phyloP scores from a whole-genome alignment of 2,888 invertebrate genomes.

The Polyommatus icarus region DNA sequence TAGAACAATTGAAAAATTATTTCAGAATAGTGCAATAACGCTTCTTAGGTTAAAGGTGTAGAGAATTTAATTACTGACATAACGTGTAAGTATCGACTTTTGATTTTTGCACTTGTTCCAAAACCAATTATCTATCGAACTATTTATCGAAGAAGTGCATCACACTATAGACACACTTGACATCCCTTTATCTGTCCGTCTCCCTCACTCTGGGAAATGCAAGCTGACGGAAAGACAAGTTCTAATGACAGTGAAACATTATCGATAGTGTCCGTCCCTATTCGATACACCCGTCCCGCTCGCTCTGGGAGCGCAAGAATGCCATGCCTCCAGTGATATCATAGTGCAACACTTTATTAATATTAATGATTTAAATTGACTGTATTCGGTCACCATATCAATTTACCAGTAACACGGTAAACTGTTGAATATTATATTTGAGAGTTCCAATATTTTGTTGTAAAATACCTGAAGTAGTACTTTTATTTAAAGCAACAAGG shows the following conservation, averaged over 20 bases:
- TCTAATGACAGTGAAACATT: constrained; percentile 1
- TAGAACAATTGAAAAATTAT: too few relatives aligned
- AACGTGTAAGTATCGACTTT: too few relatives aligned
- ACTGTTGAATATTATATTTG: neutral
- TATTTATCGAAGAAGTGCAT: too few relatives aligned
- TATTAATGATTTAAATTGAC: constrained; percentile 27
- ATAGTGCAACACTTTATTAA: constrained; percentile 32
- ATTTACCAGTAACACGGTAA: neutral
- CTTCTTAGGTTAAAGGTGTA: too few relatives aligned
- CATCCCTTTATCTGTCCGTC: constrained; percentile 3
- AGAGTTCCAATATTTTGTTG: neutral
- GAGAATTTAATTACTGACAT: too few relatives aligned
- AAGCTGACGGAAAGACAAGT: constrained; percentile 9
- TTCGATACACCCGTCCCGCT: constrained; percentile 42
- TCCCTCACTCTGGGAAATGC: constrained; percentile 1
- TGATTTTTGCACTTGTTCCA: too few relatives aligned
- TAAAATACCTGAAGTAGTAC: too few relatives aligned
- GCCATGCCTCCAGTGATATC: constrained; percentile 36
- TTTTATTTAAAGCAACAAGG: too few relatives aligned
- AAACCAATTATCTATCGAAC: too few relatives aligned
- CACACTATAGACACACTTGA: neutral
- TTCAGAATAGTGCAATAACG: too few relatives aligned
- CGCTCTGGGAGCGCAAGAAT: constrained; percentile 45
- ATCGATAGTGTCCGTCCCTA: constrained; percentile 1
- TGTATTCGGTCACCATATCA: neutral